Conservation (phyloP, 2,888 invertebrate species). For the Machimus atricapillus region DNA sequence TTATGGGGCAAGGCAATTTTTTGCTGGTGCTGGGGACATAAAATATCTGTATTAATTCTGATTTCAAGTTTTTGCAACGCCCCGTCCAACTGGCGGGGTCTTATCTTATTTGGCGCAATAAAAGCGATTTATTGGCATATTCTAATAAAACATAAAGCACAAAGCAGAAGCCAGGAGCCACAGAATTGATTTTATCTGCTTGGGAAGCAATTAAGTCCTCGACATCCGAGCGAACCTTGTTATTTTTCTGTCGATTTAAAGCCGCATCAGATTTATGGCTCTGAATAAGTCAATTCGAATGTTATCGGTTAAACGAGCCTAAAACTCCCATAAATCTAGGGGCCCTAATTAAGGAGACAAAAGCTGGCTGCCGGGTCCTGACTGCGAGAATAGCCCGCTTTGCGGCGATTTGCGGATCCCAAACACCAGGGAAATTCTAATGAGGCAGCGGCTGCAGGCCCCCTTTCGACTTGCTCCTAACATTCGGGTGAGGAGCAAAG, state of each 20-base stretch:
- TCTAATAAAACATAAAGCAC: not conserved
- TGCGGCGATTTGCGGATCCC: not conserved
- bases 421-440: not conserved
- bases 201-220: conserved; percentile 23
- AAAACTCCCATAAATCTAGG: conserved; percentile 16
- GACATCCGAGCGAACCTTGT: not conserved
- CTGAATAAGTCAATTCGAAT: conserved; percentile 18
- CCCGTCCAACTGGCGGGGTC: not conserved
- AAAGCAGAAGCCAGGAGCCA: not conserved
- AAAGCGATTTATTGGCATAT: not conserved
- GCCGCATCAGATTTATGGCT: not conserved
- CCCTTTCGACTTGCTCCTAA: not conserved
- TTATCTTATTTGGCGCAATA: not conserved
- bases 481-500: not conserved
- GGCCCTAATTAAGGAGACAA: conserved; percentile 19
- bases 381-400: not conserved
- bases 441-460: not conserved
- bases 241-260: not conserved
- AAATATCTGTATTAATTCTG: not conserved
- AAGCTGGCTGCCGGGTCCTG: not conserved
- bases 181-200: conserved; percentile 34
- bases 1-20: not conserved
- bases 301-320: conserved; percentile 3
- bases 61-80: not conserved
- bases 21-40: not conserved